Percentiles rank a stretch among this genome's conserved stretches.
Conservation (phyloP, 1,140 invertebrate species). For the Melipona quadrifasciata region DNA sequence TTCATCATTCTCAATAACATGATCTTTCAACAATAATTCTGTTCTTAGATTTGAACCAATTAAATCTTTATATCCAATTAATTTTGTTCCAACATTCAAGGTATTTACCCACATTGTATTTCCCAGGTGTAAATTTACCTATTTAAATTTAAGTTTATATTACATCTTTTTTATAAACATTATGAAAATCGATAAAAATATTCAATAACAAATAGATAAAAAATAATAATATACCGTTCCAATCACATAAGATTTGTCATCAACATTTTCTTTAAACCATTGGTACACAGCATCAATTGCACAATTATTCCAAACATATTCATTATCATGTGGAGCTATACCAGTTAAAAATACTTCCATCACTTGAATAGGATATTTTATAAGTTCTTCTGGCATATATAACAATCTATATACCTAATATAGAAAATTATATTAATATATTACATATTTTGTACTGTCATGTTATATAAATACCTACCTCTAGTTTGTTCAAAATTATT, state of each 20-base stretch:
- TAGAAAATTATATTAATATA: constrained; percentile 25
- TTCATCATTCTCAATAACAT: constrained; percentile 65
- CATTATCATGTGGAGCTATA: constrained; percentile 74
- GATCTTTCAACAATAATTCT: constrained; percentile 61
- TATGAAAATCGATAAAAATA: background rate
- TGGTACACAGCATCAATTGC: constrained; percentile 58
- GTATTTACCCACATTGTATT: constrained; percentile 77
- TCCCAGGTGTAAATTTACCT: constrained; percentile 73
- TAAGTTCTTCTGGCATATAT: constrained; percentile 71
- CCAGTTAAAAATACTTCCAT: constrained; percentile 74
- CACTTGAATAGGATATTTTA: constrained; percentile 64
- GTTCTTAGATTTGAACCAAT: constrained; percentile 64
- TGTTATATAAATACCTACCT: constrained; percentile 58
- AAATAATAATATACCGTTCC: constrained; percentile 64
- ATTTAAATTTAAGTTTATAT: constrained; percentile 39
- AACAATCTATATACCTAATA: constrained; percentile 68
- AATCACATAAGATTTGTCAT: constrained; percentile 62
- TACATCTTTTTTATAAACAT: background rate
- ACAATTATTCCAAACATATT: constrained; percentile 74
- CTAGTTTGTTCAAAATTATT: constrained; percentile 54
- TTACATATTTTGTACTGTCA: background rate
- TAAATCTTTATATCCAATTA: constrained; percentile 68
- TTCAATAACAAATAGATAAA: constrained; percentile 1
- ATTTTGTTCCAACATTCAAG: constrained; percentile 70
- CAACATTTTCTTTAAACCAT: constrained; percentile 71